A percentile compares a stretch with the other conserved stretches of the same genome.
These are phyloP conservation scores for Seira ritae DNA, from an alignment of 2,888 invertebrate species.

Conservation along the genomic window DNA sequence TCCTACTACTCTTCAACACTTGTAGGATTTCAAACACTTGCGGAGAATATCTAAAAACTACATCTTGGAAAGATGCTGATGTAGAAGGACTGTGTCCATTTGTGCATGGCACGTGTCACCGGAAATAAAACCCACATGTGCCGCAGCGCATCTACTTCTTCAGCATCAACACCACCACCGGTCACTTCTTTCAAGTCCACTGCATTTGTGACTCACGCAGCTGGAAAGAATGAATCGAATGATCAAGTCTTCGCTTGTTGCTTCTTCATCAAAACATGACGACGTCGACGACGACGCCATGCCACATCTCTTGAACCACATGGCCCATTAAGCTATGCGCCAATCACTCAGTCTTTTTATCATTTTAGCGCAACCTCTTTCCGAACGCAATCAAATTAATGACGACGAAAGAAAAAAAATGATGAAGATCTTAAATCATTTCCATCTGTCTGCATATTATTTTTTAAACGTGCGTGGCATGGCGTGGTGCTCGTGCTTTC, in stretches of 20 bases:
- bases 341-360: neutral
- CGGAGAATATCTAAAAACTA: conserved; percentile 22
- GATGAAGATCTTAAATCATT: neutral
- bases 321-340: neutral
- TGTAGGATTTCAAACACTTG: conserved; percentile 1
- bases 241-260: neutral
- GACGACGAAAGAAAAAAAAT: no score
- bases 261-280: neutral
- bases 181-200: neutral
- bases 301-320: neutral
- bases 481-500: neutral
- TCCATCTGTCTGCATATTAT: neutral
- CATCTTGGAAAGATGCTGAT: conserved; percentile 30
- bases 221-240: neutral
- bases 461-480: neutral
- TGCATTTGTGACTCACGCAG: neutral
- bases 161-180: neutral
- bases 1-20: conserved; percentile 12
- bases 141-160: neutral
- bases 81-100: conserved; percentile 4
- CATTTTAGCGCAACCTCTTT: neutral
- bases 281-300: neutral
- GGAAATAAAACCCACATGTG: conserved; percentile 51
- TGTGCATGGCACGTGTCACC: conserved; percentile 59
- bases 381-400: no score